These are phyloP conservation scores for Azemiops feae DNA, from an alignment of 2,113 vertebrate genomes.

Conservation along the genomic window DNA sequence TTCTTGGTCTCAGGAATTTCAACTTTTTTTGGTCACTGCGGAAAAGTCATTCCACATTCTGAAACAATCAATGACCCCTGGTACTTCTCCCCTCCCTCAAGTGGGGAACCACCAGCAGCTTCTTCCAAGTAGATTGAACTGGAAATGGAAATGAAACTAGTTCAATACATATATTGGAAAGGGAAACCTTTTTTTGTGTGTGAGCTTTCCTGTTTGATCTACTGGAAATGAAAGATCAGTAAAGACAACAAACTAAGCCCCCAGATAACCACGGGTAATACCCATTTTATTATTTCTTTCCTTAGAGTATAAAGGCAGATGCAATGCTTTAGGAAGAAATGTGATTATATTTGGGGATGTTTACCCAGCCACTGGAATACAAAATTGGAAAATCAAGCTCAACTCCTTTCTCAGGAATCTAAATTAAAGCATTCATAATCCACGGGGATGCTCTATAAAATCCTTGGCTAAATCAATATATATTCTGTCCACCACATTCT, in stretches of 20 bases:
- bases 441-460: not conserved
- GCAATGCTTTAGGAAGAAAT: not conserved
- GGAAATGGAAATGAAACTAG: not conserved
- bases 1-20: not conserved
- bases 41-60: not conserved
- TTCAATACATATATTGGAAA: not conserved
- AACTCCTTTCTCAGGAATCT: not conserved
- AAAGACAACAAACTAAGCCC: not conserved
- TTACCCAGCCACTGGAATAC: not conserved
- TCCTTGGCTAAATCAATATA: not conserved
- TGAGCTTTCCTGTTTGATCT: not conserved
- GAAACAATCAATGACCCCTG: not conserved
- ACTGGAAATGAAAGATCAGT: not conserved
- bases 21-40: not conserved
- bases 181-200: not conserved
- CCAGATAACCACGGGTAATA: not conserved
- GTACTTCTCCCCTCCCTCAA: not conserved
- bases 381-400: not conserved
- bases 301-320: not conserved
- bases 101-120: not conserved
- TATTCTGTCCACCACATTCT: not conserved
- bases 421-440: not conserved
- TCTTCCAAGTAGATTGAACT: not conserved
- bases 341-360: not conserved
- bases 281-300: not conserved